Percentiles rank a stretch among this genome's conserved stretches.
Evolutionary conservation across 2,888 invertebrate genomes (phyloP).

Genomic region (Cerastoderma edule): DNA sequence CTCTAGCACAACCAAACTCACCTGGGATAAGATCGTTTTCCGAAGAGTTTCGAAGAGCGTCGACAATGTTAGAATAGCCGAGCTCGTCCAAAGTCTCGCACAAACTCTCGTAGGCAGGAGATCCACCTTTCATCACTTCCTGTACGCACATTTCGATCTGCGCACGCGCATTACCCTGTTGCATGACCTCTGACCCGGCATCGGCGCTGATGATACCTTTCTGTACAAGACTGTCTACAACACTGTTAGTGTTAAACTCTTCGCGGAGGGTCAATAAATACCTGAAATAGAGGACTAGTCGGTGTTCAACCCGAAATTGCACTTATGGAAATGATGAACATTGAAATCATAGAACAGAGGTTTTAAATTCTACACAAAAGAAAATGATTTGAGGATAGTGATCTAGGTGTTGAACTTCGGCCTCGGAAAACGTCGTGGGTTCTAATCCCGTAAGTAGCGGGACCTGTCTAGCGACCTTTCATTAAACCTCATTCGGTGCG

Average conservation of each 20-base stretch:
- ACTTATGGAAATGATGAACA: too few species aligned
- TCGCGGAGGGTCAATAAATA: conserved; percentile 67
- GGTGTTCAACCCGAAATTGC: too few species aligned
- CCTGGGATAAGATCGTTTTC: conserved; percentile 44
- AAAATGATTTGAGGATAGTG: too few species aligned
- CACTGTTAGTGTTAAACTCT: conserved; percentile 64
- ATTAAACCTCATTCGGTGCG: too few species aligned
- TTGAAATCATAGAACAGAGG: too few species aligned
- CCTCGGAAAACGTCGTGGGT: too few species aligned
- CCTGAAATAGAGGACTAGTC: conserved; percentile 48
- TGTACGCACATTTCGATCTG: conserved; percentile 65
- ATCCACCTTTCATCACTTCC: conserved; percentile 62
- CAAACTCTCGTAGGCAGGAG: conserved; percentile 55
- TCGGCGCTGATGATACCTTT: conserved; percentile 61
- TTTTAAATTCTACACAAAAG: too few species aligned
- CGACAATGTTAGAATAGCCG: conserved; percentile 67
- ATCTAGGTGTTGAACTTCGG: too few species aligned
- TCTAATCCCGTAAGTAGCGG: too few species aligned
- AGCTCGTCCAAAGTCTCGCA: conserved; percentile 67
- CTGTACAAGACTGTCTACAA: conserved; percentile 65
- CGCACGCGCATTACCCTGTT: conserved; percentile 57
- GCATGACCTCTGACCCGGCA: conserved; percentile 64
- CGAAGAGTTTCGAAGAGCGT: conserved; percentile 57
- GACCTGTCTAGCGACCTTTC: too few species aligned
- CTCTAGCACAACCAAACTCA: too few species aligned